Evolutionary conservation across 2,113 vertebrate genomes (phyloP).

Genomic region (Neotoma lepida): DNA sequence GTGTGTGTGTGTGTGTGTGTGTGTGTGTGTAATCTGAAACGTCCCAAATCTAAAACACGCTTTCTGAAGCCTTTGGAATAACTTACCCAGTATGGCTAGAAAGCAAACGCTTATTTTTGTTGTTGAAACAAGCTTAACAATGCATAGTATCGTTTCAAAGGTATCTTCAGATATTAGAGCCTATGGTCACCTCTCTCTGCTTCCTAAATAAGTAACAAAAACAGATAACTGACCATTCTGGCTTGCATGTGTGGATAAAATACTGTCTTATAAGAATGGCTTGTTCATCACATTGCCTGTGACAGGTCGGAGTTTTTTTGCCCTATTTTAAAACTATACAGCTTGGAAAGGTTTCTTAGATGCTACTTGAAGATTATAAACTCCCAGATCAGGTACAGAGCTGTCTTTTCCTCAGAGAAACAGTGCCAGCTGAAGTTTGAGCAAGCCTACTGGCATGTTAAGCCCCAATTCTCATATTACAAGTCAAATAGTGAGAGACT

Average conservation of each 20-base stretch:
- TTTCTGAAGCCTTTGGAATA: neutral
- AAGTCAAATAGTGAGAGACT: neutral
- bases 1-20: no score
- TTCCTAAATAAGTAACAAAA: constrained; percentile 31
- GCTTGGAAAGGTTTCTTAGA: neutral
- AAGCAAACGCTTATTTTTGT: neutral
- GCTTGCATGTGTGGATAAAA: neutral
- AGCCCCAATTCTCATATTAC: neutral
- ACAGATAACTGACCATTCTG: neutral
- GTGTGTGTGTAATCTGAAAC: neutral
- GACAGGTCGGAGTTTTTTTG: neutral
- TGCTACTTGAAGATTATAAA: neutral
- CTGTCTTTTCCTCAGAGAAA: neutral
- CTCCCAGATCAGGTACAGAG: neutral
- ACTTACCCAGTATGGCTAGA: neutral
- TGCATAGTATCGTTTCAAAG: neutral
- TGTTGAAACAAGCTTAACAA: neutral
- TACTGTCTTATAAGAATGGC: neutral
- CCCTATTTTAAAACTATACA: neutral
- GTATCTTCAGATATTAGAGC: neutral
- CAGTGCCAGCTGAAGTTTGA: neutral
- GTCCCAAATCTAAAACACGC: neutral
- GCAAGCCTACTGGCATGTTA: neutral
- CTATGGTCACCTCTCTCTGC: neutral
- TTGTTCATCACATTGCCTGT: neutral